Evolutionary conservation across 2,888 invertebrate species (phyloP).

Genomic region (Hybos culiciformis): DNA sequence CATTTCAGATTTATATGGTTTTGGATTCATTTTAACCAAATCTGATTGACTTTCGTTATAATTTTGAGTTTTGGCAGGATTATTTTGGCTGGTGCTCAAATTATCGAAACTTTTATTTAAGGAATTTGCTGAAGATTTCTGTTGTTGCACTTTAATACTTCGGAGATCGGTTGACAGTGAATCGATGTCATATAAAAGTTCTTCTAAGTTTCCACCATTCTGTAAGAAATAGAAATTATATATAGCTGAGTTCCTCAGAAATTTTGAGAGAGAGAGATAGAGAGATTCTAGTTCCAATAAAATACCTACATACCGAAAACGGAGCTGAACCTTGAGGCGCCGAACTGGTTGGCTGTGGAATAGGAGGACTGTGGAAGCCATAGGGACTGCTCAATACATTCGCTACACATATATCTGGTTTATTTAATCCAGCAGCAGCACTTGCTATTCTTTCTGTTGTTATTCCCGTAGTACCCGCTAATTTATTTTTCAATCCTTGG

Average conservation of each 20-base stretch:
- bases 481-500: slow-evolving; percentile 4
- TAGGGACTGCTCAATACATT: slow-evolving; percentile 22
- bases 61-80: no score
- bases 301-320: neutral
- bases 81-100: no score
- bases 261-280: no score
- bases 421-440: slow-evolving; percentile 12
- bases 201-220: slow-evolving; percentile 52
- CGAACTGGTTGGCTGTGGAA: neutral
- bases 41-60: neutral
- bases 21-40: slow-evolving; percentile 19
- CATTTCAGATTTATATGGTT: slow-evolving; percentile 36
- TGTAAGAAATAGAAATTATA: no score
- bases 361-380: no score
- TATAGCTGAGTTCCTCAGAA: no score
- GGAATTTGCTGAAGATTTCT: neutral
- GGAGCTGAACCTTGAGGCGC: neutral
- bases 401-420: slow-evolving; percentile 30
- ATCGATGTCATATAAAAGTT: slow-evolving; percentile 53
- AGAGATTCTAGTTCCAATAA: neutral
- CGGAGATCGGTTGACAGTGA: slow-evolving; percentile 37
- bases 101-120: neutral
- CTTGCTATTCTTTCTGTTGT: slow-evolving; percentile 4
- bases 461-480: slow-evolving; percentile 8
- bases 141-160: neutral